Base-by-base conservation (phyloP, 2,797 vertebrate genomes). In the Xiphorhynchus erythropygius region DNA sequence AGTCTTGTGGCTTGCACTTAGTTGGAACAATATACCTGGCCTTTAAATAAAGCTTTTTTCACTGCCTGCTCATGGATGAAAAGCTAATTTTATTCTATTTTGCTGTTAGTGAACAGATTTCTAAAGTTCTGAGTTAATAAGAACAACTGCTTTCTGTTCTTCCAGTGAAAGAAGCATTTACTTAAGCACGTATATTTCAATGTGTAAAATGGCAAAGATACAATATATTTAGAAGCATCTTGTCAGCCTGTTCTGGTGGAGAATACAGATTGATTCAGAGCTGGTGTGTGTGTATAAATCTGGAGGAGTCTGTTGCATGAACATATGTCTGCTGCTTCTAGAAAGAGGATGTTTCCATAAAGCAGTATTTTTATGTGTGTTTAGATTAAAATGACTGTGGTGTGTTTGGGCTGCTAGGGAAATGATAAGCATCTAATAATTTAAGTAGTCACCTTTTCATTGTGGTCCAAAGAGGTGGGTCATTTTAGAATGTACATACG, bases 21-120 rank as follows among this genome's bases (percentile, higher is more conserved):
- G 49, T 57, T 96, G 92, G 84, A 95, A 80, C 88, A 85, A 68
- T 89, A 53, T 83, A 94, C 60, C 86, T 94, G 81, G 68, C 71
- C 57, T 89, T 77, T 74, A 91, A 95, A 68, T 74, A 82, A 70
- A 77, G 37, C 12, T 63, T 47, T 89, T 88, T 87, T 91, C 32
- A 27, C 37, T 88, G 88, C 32, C 33, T 32, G 42, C 28, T 74
- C 21, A 5, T 67, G 70, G 68, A 25, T 50, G 64, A 93, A 86
- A 63, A 87, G 41, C 71, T 87, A 10, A 63, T 93, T 95, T 90
- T 89, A 46, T 27, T 90, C 74, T 82, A 37, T 56, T 93, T 80
- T 92, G 75, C 52, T 17, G 7, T 74, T 83, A 77, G 60, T 64
- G 75, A 80, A 27, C 1, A 23, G 30, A 74, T 79, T 90, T 76